A percentile compares a stretch with the other conserved stretches of the same genome.
phyloP scores from a whole-genome alignment of 2,113 vertebrate species.

The Phrynocephalus versicolor region DNA sequence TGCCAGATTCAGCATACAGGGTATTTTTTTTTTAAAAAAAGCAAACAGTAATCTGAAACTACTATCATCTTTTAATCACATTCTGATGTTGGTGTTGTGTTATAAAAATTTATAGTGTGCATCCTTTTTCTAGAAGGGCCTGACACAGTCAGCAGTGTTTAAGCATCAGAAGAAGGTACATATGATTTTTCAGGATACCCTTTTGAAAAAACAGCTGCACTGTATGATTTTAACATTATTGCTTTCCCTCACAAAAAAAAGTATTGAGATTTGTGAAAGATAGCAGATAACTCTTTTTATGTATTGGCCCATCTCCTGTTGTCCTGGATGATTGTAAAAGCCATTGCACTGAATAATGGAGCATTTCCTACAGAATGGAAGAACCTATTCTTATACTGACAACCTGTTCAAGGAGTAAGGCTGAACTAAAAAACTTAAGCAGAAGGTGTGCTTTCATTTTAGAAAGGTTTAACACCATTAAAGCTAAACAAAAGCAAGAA shows the following conservation, averaged over 20 bases:
- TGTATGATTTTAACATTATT: rapidly evolving
- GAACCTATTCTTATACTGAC: not conserved
- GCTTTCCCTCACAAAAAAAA: not conserved
- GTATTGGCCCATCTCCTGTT: not conserved
- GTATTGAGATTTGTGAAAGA: too few species aligned
- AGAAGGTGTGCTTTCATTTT: constrained; percentile 38
- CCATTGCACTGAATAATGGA: not conserved
- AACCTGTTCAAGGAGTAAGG: constrained; percentile 18
- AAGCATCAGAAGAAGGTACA: not conserved
- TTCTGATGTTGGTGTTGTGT: not conserved
- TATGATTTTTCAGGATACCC: not conserved
- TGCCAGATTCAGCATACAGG: not conserved
- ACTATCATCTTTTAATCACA: not conserved
- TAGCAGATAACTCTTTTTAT: rapidly evolving
- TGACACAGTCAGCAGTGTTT: not conserved
- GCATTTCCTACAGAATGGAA: not conserved
- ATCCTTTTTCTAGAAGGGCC: rapidly evolving
- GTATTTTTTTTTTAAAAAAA: not conserved
- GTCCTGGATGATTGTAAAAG: constrained; percentile 7
- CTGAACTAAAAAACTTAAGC: constrained; percentile 9
- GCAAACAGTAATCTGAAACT: not conserved
- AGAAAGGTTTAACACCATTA: constrained; percentile 41
- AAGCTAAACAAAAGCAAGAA: constrained; percentile 22
- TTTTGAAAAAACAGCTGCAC: not conserved
- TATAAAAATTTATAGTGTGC: rapidly evolving